A percentile compares a stretch with the other conserved stretches of the same genome.
phyloP scores from a whole-genome alignment of 2,888 invertebrate genomes.

The Apamea crenata region DNA sequence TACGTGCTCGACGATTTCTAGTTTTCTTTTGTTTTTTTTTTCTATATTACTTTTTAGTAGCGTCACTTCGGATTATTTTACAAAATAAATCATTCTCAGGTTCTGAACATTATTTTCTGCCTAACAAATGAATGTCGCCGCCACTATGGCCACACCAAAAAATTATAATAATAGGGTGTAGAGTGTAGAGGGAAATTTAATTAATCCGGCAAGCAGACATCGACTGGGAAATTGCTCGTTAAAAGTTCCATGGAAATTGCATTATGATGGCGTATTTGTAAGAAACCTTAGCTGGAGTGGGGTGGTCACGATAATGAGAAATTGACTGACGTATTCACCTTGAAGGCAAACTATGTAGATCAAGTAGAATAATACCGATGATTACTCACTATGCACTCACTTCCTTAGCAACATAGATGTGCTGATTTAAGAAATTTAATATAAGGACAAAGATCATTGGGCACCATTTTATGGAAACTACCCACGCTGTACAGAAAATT shows the following conservation, averaged over 20 bases:
- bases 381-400: background rate
- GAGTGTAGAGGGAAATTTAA: constrained; percentile 68
- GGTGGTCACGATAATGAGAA: constrained; percentile 36
- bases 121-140: background rate
- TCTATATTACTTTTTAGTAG: background rate
- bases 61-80: background rate
- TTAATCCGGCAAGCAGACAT: constrained; percentile 68
- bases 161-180: constrained; percentile 59
- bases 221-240: constrained; percentile 73
- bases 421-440: background rate
- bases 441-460: background rate
- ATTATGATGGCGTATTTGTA: constrained; percentile 42
- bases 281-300: constrained; percentile 12
- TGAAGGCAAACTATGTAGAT: background rate
- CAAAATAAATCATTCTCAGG: background rate
- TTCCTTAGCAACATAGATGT: background rate
- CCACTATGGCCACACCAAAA: constrained; percentile 38
- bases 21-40: too few species aligned
- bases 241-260: constrained; percentile 67
- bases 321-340: constrained; percentile 16
- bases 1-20: too few species aligned
- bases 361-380: background rate
- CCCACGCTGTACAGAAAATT: too few species aligned
- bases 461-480: too few species aligned
- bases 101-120: background rate